Evolutionary conservation across 1,140 invertebrate genomes (phyloP).

Genomic region (Drosophila mojavensis): DNA sequence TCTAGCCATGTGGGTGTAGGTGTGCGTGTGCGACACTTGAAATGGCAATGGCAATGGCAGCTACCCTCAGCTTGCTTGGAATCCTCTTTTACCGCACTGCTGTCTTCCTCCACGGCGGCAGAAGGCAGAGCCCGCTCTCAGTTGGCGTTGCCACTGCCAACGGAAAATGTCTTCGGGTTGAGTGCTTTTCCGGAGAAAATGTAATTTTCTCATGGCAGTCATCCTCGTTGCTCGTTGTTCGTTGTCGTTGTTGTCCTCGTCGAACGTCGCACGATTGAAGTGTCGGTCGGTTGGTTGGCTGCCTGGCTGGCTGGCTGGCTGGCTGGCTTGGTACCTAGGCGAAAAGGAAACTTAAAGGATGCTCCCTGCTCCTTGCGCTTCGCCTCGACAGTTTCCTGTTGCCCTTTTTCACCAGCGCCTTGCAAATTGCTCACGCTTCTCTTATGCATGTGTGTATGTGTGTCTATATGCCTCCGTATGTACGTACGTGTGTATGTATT

Average conservation of each 20-base stretch:
- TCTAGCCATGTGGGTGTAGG: conserved; percentile 28
- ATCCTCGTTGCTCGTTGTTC: conserved; percentile 40
- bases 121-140: conserved; percentile 27
- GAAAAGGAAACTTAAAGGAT: conserved; percentile 80
- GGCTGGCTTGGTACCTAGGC: conserved; percentile 61
- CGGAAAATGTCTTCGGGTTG: conserved; percentile 83
- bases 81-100: conserved; percentile 28
- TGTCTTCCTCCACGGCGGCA: background rate
- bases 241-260: conserved; percentile 49
- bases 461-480: conserved; percentile 2
- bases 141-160: conserved; percentile 73
- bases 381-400: conserved; percentile 71
- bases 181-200: conserved; percentile 83
- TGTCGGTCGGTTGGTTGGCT: conserved; percentile 54
- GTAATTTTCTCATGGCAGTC: conserved; percentile 82
- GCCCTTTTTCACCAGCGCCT: conserved; percentile 77
- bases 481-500: conserved; percentile 13
- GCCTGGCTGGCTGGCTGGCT: background rate
- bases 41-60: conserved; percentile 74
- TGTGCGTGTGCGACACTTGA: conserved; percentile 42
- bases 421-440: conserved; percentile 79
- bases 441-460: conserved; percentile 26
- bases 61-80: conserved; percentile 28
- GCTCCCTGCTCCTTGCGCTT: conserved; percentile 41
- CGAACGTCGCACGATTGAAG: conserved; percentile 78